Evolutionary conservation across 2,888 invertebrate species (phyloP).

Genomic region (Dichetophora obliterata): DNA sequence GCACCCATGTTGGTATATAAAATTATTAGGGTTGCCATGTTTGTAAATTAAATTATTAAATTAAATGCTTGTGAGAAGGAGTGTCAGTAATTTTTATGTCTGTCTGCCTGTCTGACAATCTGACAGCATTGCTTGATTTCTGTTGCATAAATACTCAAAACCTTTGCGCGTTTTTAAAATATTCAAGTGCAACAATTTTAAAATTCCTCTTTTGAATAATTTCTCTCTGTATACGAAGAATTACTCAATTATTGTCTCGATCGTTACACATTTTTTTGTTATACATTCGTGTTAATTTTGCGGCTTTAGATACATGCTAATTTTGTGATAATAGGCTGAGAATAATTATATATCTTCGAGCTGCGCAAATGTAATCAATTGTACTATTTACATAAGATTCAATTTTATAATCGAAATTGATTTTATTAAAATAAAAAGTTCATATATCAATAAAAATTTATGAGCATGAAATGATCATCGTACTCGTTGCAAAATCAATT

Average conservation of each 20-base stretch:
- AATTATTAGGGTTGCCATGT: constrained; percentile 7
- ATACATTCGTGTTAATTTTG: not conserved
- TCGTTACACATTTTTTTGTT: not conserved
- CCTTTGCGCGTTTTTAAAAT: constrained; percentile 2
- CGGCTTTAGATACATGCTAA: not conserved
- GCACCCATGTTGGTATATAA: constrained; percentile 11
- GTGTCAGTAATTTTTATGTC: not conserved
- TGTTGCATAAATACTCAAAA: not conserved
- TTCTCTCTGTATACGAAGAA: not conserved
- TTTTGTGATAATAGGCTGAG: too few relatives aligned
- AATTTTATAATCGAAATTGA: too few relatives aligned
- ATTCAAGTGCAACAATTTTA: constrained; percentile 23
- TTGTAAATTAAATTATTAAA: not conserved
- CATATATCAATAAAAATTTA: too few relatives aligned
- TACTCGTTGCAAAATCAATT: too few relatives aligned
- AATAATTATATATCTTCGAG: too few relatives aligned
- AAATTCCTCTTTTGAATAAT: not conserved
- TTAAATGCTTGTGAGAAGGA: not conserved
- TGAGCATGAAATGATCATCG: too few relatives aligned
- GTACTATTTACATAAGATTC: too few relatives aligned
- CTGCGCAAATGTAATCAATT: too few relatives aligned
- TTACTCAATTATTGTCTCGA: not conserved
- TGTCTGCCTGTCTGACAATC: not conserved
- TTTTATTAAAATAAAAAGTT: too few relatives aligned
- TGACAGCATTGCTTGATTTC: not conserved